These are phyloP conservation scores for Agapornis roseicollis DNA, from an alignment of 2,113 vertebrate species.

Conservation along the genomic window DNA sequence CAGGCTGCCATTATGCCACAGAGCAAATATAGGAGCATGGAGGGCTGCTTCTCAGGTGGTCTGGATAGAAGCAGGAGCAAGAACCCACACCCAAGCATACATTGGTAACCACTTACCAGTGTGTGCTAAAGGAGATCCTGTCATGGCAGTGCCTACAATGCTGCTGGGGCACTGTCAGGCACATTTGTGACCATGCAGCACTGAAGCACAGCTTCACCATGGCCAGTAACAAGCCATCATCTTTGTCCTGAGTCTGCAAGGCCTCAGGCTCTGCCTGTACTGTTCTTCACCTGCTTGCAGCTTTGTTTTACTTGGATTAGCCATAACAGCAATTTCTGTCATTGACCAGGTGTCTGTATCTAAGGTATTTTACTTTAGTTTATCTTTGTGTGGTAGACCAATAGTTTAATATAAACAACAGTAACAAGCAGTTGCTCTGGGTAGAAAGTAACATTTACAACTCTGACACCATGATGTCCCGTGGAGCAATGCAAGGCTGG, in stretches of 20 bases:
- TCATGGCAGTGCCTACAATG: fast-evolving
- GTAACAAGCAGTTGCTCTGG: background rate
- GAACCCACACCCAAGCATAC: background rate
- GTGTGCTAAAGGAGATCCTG: background rate
- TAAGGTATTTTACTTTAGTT: background rate
- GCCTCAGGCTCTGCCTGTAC: background rate
- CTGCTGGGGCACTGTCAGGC: background rate
- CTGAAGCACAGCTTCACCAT: fast-evolving
- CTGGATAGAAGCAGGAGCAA: background rate
- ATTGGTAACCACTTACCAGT: fast-evolving
- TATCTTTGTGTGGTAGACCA: background rate
- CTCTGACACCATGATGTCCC: fast-evolving
- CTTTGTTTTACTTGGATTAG: background rate
- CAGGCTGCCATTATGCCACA: background rate
- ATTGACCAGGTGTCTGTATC: background rate
- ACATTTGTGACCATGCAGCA: background rate
- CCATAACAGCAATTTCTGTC: background rate
- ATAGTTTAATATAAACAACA: background rate
- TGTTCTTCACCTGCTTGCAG: background rate
- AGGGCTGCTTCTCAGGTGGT: background rate
- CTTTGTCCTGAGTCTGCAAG: background rate
- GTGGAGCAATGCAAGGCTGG: background rate
- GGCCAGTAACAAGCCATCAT: background rate
- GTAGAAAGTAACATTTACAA: background rate
- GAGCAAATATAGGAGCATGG: background rate